Base-by-base conservation (phyloP, 2,797 vertebrate genomes). In the Platyrinchus mystaceus region DNA sequence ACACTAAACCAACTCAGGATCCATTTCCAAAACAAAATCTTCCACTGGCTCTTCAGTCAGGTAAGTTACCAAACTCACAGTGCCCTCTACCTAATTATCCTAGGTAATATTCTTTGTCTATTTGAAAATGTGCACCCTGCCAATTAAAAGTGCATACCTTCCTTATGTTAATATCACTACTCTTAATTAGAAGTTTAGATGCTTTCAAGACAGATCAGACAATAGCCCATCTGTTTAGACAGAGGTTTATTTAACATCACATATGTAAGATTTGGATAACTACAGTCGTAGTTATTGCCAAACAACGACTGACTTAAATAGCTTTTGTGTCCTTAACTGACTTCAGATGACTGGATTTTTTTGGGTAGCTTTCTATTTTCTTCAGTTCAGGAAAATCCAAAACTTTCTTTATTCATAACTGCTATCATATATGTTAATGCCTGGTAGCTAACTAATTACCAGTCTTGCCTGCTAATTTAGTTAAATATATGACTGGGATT, bases 211-310 rank as follows among this genome's bases (percentile, higher is more conserved):
- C 49, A 89, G 5, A 77, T 59, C 49, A 89, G 55, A 56, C 52
- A 90, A 59, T 47, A 62, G 60, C 26, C 94, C 92, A 96, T 95
- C 95, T 96, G 94, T 92, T 96, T 69, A 73, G 49, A 37, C 71
- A 94, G 64, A 80, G 43, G 39, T 84, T 96, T 96, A 87, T 95
- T 96, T 94, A 94, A 93, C 71, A 63, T 9, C 76, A 58, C 75
- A 41, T 73, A 73, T 94, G 86, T 84, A 85, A 50, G 13, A 43
- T 77, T 68, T 60, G 23, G n/a, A 60, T 83, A 93, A 91, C 24
- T 85, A 30, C 47, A 76, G 71, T 70, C 56, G 39, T 74, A 79
- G n/a, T 2, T 16, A 86, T 66, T 86, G 64, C 23, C 44, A 89
- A 90, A 89, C 13, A 90, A 27, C 30, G 84, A 66, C 19, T 78